Base-by-base conservation (phyloP, 2,113 vertebrate genomes). In the Ranitomeya imitator region DNA sequence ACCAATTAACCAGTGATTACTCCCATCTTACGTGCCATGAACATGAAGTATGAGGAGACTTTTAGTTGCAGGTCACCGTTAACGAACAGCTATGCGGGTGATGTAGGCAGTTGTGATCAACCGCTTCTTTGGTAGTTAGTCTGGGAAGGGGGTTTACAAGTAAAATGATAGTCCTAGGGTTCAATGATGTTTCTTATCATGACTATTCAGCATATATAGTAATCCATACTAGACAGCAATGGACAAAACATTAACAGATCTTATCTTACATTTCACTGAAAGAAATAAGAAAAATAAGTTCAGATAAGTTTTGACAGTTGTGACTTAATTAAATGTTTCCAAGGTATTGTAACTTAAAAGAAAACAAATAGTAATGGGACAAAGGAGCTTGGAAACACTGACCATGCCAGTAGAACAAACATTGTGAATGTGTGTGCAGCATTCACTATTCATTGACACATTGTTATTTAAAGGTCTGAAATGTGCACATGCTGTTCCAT, bases 331-430 rank as follows among this genome's bases (percentile, higher is more conserved):
- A 71, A 79, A 67, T 55, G 86, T 88, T 76, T 83, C 57, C 78
- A 83, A 83, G 79, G 63, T 82, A 88, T 79, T 21, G 31, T 69
- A 3, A 80, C 14, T 0, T 67, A 31, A 79, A 74, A 79, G 71
- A 69, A 86, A 81, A 54, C 69, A 88, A 76, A 63, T 74, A 83
- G 23, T 65, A 88, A 76, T 52, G 21, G 67, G 26, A 18, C 18
- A 19, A 63, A 12, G 51, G 80, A 65, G 57, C 54, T 45, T 65
- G 31, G 52, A 60, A 69, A 63, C 31, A 82, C 11, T 57, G 11
- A 55, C 78, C 19, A 52, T 81, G 78, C 79, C 65, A 73, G 61
- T 45, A 87, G 59, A 73, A 26, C 76, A 69, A 79, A 78, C 60
- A 69, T 18, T 15, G 15, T 16, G 63, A 54, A 15, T 59, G n/a